Evolutionary conservation across 2,113 vertebrate genomes (phyloP).

Genomic region (Psittacara wagleri): DNA sequence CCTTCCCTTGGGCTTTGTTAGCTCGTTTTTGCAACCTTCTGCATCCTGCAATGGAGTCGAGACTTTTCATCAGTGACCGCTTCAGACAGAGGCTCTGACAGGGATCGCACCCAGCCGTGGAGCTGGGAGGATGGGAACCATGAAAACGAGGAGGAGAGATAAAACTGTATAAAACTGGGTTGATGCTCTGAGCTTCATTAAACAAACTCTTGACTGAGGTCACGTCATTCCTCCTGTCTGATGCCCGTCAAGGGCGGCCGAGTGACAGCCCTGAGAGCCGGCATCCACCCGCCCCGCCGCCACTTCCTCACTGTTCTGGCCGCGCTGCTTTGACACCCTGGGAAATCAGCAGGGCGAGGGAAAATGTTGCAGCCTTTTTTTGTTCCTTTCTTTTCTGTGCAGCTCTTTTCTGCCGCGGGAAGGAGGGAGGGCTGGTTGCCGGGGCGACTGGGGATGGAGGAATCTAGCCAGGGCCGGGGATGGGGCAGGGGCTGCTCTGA

Average conservation of each 20-base stretch:
- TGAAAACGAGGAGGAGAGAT: neutral
- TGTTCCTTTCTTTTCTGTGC: neutral
- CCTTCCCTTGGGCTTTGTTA: neutral
- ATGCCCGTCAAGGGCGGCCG: accelerated
- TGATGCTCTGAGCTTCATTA: neutral
- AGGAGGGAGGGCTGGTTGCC: conserved; percentile 51
- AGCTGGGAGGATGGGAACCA: neutral
- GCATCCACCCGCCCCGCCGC: neutral
- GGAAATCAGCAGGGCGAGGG: neutral
- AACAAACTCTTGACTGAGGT: neutral
- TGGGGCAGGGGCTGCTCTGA: neutral
- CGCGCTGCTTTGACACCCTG: neutral
- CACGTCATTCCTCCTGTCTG: neutral
- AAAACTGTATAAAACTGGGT: neutral
- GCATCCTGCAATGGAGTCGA: neutral
- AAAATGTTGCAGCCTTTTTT: neutral
- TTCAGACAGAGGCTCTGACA: accelerated
- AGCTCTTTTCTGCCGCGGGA: conserved; percentile 14
- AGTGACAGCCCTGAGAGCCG: neutral
- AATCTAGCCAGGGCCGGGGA: conserved; percentile 15
- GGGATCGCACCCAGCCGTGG: neutral
- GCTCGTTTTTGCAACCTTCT: neutral
- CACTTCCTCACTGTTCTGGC: neutral
- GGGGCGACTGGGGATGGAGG: conserved; percentile 67
- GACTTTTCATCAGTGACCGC: neutral